Evolutionary conservation across 2,113 vertebrate species (phyloP).

Genomic region (Falcunculus frontatus): DNA sequence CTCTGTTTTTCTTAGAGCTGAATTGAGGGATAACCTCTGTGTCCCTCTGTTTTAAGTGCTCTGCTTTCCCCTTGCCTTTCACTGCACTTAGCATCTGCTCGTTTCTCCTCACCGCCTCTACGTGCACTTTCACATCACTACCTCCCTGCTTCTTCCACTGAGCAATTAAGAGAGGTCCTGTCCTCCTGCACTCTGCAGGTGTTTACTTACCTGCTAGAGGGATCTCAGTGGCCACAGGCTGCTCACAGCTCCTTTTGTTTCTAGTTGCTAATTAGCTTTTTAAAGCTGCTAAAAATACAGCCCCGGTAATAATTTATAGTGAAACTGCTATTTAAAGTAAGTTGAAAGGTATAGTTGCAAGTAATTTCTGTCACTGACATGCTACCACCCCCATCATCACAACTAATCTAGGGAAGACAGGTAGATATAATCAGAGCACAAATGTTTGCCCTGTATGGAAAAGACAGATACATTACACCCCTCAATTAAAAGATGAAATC

Average conservation of each 20-base stretch:
- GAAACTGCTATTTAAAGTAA: conserved; percentile 63
- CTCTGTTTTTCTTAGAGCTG: background rate
- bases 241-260: conserved; percentile 30
- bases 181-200: conserved; percentile 2
- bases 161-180: conserved; percentile 33
- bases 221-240: background rate
- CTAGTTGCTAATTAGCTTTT: conserved; percentile 29
- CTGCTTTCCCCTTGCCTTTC: background rate
- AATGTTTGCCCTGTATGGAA: conserved; percentile 59
- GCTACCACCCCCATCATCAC: conserved; percentile 33
- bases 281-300: conserved; percentile 35
- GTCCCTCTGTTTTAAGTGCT: background rate
- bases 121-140: background rate
- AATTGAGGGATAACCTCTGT: background rate
- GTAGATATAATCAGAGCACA: conserved; percentile 68
- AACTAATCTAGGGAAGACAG: conserved; percentile 51
- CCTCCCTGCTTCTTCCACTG: background rate
- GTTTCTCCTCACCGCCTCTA: background rate
- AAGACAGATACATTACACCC: conserved; percentile 62
- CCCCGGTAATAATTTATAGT: conserved; percentile 41
- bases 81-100: background rate
- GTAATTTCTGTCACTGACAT: conserved; percentile 47
- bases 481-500: conserved; percentile 75
- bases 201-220: background rate
- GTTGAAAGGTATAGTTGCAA: conserved; percentile 53